Evolutionary conservation across 1,140 invertebrate genomes (phyloP), one percentile per base, ranked within the genome.

Genomic region (Kradibia gibbosae): DNA sequence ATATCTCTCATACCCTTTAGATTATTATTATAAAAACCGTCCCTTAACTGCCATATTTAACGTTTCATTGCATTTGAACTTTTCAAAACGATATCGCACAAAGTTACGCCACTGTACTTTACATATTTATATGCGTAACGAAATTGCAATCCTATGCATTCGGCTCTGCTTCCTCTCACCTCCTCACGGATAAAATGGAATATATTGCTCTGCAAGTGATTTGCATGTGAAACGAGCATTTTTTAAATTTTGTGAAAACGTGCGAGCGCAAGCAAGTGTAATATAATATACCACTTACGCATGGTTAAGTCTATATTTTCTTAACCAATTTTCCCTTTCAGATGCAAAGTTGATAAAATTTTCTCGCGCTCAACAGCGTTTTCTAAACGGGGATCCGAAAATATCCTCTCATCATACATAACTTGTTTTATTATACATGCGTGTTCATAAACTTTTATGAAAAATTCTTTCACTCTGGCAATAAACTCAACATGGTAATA

Each of bases 401-500:
- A 67, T 39, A 20, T 28, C 34, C 36, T 22, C 34, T 36, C 8
- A 11, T 65, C 1, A 45, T 76, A 17, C 62, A 76, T 45, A 60
- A 76, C 28, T 45, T 28, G 22, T 28, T 57, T 45, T 34, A 28
- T 76, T 28, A 0, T 36, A 39, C 55, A 60, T 25, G 36, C 73
- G 36, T 55, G 42, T 36, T 36, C 34, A 53, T 70, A 31, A 74
- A 80, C 10, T 57, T 67, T 53, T 39, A 20, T 42, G 28, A 34
- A 65, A 80, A 80, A 48, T 72, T 25, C 60, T 60, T 62, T 53
- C 72, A 28, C 31, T 55, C 79, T 53, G 67, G 57, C 50, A 70
- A 75, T 81, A 57, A 48, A 81, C 79, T 81, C 79, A 81, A 81
- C 79, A 75, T 81, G 79, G 75, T 81, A 55, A 57, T 57, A 75